Base-by-base conservation (phyloP, 1,140 invertebrate species). In the Orussus abietinus region DNA sequence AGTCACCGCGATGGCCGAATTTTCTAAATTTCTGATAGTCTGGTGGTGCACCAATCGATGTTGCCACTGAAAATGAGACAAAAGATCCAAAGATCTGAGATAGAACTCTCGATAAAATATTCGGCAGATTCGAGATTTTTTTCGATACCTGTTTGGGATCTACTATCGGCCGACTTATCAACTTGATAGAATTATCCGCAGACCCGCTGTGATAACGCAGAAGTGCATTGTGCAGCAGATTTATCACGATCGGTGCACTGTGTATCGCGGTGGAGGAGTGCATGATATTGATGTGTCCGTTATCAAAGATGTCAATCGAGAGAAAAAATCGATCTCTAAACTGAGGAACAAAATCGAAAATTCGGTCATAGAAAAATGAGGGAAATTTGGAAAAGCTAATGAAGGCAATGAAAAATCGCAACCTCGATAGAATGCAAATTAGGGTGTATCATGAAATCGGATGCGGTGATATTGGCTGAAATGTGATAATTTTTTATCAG, bases 171-270 rank as follows among this genome's bases (percentile, higher is more conserved):
- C 30, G 45, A 38, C 45, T 55, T 5, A 31, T 43, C 7, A 55
- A 29, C 29, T 49, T 47, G 11, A 57, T 57, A 28, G 28, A 22
- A n/a, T 37, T 35, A 29, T 44, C 30, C 5, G 35, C 14, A 14
- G 35, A 44, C 10, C 33, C 29, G 1, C n/a, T 36, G 9, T 45
- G 18, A 31, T 47, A 69, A 35, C 57, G 51, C 3, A 81, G 39
- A 5, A 80, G 36, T 10, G 74, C 61, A 48, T 75, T 77, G 18
- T 73, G 62, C 2, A 78, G 37, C n/a, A 72, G 45, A 43, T 71
- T 69, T 26, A 81, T 44, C 4, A 76, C 52, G 3, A 79, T 65
- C 1, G 75, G 72, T 6, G 72, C 64, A 5, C 72, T 63, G 46
- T 80, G 78, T 37, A 64, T 71, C 2, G 77, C 66, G n/a, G 49